A percentile compares a stretch with the other conserved stretches of the same genome.
Evolutionary conservation across 2,888 invertebrate species (phyloP).

Genomic region (Stratiomys singularior): DNA sequence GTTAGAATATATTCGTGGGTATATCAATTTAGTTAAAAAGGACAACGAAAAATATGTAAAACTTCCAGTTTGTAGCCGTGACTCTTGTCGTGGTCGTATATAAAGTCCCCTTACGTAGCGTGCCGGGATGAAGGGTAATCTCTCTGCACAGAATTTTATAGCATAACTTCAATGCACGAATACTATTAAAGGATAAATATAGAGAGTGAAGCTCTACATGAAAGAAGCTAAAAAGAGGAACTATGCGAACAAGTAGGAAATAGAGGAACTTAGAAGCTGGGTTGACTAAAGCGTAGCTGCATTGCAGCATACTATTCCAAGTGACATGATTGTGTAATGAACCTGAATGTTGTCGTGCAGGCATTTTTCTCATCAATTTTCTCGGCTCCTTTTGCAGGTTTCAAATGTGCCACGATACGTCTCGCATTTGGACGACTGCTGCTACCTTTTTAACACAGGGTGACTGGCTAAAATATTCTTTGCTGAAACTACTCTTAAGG

Average conservation of each 20-base stretch:
- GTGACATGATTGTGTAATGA: conserved; percentile 53
- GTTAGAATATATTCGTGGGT: not conserved
- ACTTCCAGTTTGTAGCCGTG: not conserved
- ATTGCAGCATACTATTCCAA: conserved; percentile 52
- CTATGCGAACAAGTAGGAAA: conserved; percentile 14
- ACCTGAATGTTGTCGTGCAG: conserved; percentile 52
- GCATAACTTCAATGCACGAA: conserved; percentile 48
- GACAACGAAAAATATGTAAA: not conserved
- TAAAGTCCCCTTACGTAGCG: not conserved
- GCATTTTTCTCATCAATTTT: conserved; percentile 52
- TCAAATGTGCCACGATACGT: conserved; percentile 42
- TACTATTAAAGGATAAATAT: conserved; percentile 45
- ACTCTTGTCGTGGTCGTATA: not conserved
- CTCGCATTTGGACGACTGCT: conserved; percentile 23
- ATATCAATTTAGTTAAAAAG: not conserved
- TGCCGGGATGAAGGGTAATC: not conserved
- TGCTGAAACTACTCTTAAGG: no score
- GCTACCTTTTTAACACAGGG: conserved; percentile 19
- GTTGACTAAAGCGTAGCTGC: conserved; percentile 49
- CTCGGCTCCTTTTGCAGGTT: conserved; percentile 47
- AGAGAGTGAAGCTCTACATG: not conserved
- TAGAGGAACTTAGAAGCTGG: conserved; percentile 24
- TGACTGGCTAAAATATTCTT: not conserved
- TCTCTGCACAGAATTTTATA: conserved; percentile 38
- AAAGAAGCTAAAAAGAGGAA: conserved; percentile 32